A percentile compares a stretch with the other conserved stretches of the same genome.
Evolutionary conservation across 1,140 invertebrate species (phyloP).

Genomic region (Eriosoma lanigerum): DNA sequence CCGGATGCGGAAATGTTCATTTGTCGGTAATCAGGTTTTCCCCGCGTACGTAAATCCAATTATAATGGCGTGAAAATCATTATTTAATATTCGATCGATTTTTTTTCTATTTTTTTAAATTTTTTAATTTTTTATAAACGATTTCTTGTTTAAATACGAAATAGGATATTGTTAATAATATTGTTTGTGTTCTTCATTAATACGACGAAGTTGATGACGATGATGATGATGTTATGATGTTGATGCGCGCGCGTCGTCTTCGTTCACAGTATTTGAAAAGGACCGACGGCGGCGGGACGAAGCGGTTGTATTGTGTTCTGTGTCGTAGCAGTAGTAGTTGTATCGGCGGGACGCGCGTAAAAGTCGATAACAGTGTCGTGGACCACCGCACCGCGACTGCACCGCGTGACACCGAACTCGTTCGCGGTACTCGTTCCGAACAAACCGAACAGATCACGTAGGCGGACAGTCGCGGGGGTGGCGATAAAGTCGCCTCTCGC

Average conservation of each 20-base stretch:
- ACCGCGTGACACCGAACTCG: background rate
- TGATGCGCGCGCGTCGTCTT: background rate
- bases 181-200: background rate
- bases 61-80: too few species aligned
- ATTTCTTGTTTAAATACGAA: too few species aligned
- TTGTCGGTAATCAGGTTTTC: too few species aligned
- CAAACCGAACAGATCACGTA: background rate
- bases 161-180: background rate
- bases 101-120: too few species aligned
- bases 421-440: background rate
- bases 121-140: too few species aligned
- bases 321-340: background rate
- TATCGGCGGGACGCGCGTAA: background rate
- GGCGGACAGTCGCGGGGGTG: background rate
- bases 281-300: background rate
- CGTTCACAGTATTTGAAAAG: background rate
- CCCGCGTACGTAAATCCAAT: too few species aligned
- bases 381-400: slow-evolving; percentile 36
- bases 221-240: background rate
- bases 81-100: too few species aligned
- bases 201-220: background rate
- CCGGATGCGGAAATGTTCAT: too few species aligned
- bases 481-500: background rate
- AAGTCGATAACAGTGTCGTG: slow-evolving; percentile 33
- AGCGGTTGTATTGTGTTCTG: background rate